Percentiles rank a stretch among this genome's conserved stretches.
These are phyloP conservation scores for Morone saxatilis DNA, from an alignment of 2,113 vertebrate species.

Conservation along the genomic window DNA sequence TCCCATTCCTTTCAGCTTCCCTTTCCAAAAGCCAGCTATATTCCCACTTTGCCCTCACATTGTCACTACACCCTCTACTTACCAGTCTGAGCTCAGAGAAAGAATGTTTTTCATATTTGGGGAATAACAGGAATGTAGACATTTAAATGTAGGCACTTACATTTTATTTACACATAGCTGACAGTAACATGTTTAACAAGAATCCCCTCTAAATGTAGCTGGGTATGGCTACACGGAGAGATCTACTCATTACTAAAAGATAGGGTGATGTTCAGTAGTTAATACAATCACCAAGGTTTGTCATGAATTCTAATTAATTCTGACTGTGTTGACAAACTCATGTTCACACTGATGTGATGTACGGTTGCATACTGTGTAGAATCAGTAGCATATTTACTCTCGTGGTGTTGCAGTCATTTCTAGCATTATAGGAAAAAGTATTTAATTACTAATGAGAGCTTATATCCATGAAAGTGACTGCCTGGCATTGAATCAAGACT, in stretches of 20 bases:
- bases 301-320: conserved; percentile 5
- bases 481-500: conserved; percentile 36
- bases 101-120: not conserved
- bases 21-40: conserved; percentile 50
- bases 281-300: conserved; percentile 4
- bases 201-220: conserved; percentile 3
- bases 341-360: conserved; percentile 4
- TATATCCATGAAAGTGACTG: conserved; percentile 14
- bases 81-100: conserved; percentile 72
- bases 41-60: conserved; percentile 53
- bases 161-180: conserved; percentile 13
- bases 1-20: conserved; percentile 60
- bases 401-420: conserved; percentile 16
- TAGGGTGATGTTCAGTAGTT: conserved; percentile 16
- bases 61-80: conserved; percentile 63
- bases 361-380: not conserved
- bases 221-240: conserved; percentile 17
- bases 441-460: conserved; percentile 5
- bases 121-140: not conserved
- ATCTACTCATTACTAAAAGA: conserved; percentile 20
- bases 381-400: conserved; percentile 6
- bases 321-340: conserved; percentile 2
- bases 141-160: conserved; percentile 1
- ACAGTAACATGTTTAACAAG: conserved; percentile 17
- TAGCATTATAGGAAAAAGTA: not conserved